Evolutionary conservation across 2,113 vertebrate genomes (phyloP), one percentile per base, ranked within the genome.

Genomic region (Callionymus lyra): DNA sequence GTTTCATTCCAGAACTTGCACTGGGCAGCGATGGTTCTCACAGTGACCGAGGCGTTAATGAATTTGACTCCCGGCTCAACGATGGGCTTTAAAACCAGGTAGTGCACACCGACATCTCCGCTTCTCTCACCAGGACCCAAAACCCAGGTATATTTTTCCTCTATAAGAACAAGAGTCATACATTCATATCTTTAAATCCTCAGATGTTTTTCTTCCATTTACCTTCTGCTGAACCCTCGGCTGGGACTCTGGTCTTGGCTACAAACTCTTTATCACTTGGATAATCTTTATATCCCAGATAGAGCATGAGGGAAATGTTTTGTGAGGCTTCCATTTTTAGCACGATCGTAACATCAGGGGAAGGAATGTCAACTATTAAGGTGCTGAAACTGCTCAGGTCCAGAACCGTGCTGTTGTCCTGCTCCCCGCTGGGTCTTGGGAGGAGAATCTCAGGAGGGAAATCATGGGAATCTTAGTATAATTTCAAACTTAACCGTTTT

Each of bases 1-100:
- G 35, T 66, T 54, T 89, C 87, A 39, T 93, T 87, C 94, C 93
- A 97, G 66, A 91, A 96, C 32, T 90, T 88, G 53, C 94, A 98
- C 41, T 74, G 85, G 45, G 91, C 86, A 21, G 89, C 82, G 34
- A 97, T 88, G 32, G 85, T 88, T 54, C 76, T 84, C 43, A 92
- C 65, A 36, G 74, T 76, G 40, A 97, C 70, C 1, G 85, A 84
- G 10, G 68, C 47, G 3, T 85, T 69, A n/a, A 75, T 41, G 16
- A 68, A 70, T 68, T 74, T 84, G 31, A 77, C 59, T 12, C 90
- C 85, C 36, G 81, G 50, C 34, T 70, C 77, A 6, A 64, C 71
- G 6, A 86, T 72, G 3, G 87, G 86, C 56, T 70, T 86, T 68
- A 93, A 65, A 8, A 82, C 70, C 33, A 97, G 72, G 59, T 88